Evolutionary conservation across 2,797 vertebrate genomes (phyloP).

Genomic region (Acanthurus tractus): DNA sequence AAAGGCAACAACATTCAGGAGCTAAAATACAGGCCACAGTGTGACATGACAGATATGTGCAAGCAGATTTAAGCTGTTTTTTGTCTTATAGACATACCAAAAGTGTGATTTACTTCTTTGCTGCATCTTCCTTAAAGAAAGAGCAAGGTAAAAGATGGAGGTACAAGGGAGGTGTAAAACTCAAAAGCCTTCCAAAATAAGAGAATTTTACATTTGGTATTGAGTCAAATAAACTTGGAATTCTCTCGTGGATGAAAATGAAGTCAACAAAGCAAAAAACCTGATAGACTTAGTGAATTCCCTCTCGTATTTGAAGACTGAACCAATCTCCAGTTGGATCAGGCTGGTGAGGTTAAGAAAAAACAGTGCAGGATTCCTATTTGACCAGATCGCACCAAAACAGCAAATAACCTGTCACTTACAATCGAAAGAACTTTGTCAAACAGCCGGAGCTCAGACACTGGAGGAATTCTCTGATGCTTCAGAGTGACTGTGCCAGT

Average conservation of each 20-base stretch:
- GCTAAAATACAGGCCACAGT: background rate
- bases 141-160: background rate
- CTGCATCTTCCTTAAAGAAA: background rate
- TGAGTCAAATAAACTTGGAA: background rate
- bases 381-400: conserved; percentile 45
- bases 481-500: conserved; percentile 24
- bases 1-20: conserved; percentile 7
- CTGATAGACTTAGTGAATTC: background rate
- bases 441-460: conserved; percentile 37
- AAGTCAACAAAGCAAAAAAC: conserved; percentile 2
- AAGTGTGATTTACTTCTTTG: background rate
- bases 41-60: conserved; percentile 7
- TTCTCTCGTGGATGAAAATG: background rate
- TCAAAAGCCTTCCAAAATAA: background rate
- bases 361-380: conserved; percentile 48
- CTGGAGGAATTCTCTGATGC: conserved; percentile 33
- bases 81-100: background rate
- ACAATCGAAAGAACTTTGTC: conserved; percentile 49
- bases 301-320: conserved; percentile 5
- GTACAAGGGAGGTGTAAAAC: background rate
- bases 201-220: background rate
- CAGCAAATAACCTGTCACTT: conserved; percentile 65
- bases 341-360: conserved; percentile 2
- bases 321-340: conserved; percentile 28
- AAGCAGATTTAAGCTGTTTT: conserved; percentile 7